These are phyloP conservation scores for Pardosa pseudoannulata DNA, from an alignment of 2,888 invertebrate genomes.

Conservation along the genomic window DNA sequence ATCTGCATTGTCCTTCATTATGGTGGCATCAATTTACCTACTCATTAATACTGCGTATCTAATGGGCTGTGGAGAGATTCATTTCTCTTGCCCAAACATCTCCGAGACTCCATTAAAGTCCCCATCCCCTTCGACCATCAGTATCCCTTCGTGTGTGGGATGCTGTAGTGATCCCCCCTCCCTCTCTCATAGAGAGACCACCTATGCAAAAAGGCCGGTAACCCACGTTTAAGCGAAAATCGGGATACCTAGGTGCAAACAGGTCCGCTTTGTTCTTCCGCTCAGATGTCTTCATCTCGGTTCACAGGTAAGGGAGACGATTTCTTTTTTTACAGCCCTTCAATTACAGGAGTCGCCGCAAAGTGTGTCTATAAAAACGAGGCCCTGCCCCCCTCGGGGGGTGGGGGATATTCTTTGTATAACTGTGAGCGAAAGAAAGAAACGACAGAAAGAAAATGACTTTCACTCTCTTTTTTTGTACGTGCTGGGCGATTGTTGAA, in stretches of 20 bases:
- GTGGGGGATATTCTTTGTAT: background rate
- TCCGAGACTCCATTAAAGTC: too few species aligned
- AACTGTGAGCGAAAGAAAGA: background rate
- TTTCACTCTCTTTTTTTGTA: too few species aligned
- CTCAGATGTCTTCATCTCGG: conserved; percentile 39
- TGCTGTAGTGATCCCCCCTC: conserved; percentile 18
- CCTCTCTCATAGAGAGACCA: conserved; percentile 31
- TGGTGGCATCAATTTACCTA: too few species aligned
- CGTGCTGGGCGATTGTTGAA: too few species aligned
- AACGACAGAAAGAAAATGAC: too few species aligned
- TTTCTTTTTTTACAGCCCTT: background rate
- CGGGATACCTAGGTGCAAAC: conserved; percentile 41
- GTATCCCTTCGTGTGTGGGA: conserved; percentile 29
- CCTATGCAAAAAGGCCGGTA: background rate
- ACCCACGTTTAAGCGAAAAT: conserved; percentile 21
- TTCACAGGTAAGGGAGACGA: background rate
- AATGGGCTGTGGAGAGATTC: too few species aligned
- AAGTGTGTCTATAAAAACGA: conserved; percentile 3
- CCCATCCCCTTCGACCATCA: background rate
- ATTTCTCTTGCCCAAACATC: too few species aligned
- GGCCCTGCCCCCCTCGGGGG: too few species aligned
- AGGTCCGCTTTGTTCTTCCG: conserved; percentile 26
- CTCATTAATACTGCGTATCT: too few species aligned
- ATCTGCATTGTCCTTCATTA: too few species aligned
- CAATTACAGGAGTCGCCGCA: conserved; percentile 2